Evolutionary conservation across 2,113 vertebrate species (phyloP), one percentile per base, ranked within the genome.

Genomic region (Chloropsis hardwickii): DNA sequence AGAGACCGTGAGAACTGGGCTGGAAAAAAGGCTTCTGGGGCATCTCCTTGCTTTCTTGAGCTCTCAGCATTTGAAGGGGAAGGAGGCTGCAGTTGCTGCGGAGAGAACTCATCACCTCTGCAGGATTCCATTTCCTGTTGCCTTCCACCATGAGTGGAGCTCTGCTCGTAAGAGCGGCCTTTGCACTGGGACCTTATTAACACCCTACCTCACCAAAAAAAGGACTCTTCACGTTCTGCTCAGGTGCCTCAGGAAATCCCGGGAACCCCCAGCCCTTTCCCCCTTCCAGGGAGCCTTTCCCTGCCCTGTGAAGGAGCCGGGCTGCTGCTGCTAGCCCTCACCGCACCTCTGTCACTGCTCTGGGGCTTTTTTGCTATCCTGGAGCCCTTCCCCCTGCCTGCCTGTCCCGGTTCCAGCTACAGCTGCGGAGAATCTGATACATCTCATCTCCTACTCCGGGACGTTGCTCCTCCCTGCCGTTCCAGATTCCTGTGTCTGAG

Each of bases 221-320:
- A 42, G 18, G 31, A 12, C 31, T 23, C 23, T 56, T 44, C 31
- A 9, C 31, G 8, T 11, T n/a, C 17, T 44, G 29, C 51, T 56
- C 6, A 2, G 29, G 50, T 40, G 15, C 29, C 37, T 54, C 50
- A 33, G 39, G 37, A 72, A 25, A 33, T 16, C 29, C 22, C 1
- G 1, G 11, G 22, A 72, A 15, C 16, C 16, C 9, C 6, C 12
- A 44, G 51, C 5, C 70, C 23, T 8, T 42, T 27, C 9, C 17
- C 4, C 9, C 23, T 27, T 20, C 39, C 17, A 27, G 23, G 31
- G 17, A 56, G 31, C 39, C 31, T 9, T 5, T 45, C 31, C 31
- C 23, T 20, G 51, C 17, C 5, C 0, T 14, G 12, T 9, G 33
- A 5, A 1, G 31, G 39, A 44, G 70, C 17, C 9, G 0, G 24